Percentiles rank a stretch among this genome's conserved stretches.
Evolutionary conservation across 2,113 vertebrate species (phyloP).

Genomic region (Sturnira hondurensis): DNA sequence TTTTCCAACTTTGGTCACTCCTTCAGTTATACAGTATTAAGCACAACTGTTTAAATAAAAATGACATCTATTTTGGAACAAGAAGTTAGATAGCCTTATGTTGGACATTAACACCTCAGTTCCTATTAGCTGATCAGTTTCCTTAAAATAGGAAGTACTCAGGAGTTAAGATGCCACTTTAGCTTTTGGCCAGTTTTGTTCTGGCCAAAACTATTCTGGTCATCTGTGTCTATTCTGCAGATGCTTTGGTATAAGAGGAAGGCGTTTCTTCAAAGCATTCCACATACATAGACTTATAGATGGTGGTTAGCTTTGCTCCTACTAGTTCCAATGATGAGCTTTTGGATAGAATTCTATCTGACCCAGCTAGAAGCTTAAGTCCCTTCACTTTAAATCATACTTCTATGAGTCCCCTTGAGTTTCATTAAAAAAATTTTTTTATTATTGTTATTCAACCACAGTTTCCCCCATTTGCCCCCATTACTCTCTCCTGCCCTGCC

Average conservation of each 20-base stretch:
- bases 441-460: no score
- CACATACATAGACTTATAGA: neutral
- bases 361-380: neutral
- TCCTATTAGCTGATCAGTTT: neutral
- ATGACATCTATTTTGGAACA: neutral
- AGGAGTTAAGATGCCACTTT: neutral
- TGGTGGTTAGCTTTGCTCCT: neutral
- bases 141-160: neutral
- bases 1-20: neutral
- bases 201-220: neutral
- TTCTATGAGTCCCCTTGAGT: neutral
- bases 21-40: neutral
- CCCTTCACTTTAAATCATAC: neutral
- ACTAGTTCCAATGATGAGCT: neutral
- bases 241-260: neutral
- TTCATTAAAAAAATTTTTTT: neutral
- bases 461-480: no score
- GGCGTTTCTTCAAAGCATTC: neutral
- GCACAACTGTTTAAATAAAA: neutral
- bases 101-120: neutral
- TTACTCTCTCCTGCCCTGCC: no score
- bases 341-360: neutral
- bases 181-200: neutral
- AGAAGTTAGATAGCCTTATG: neutral
- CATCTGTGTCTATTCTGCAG: neutral